Evolutionary conservation across 1,140 invertebrate species (phyloP), one percentile per base, ranked within the genome.

Genomic region (Caerostris darwini): DNA sequence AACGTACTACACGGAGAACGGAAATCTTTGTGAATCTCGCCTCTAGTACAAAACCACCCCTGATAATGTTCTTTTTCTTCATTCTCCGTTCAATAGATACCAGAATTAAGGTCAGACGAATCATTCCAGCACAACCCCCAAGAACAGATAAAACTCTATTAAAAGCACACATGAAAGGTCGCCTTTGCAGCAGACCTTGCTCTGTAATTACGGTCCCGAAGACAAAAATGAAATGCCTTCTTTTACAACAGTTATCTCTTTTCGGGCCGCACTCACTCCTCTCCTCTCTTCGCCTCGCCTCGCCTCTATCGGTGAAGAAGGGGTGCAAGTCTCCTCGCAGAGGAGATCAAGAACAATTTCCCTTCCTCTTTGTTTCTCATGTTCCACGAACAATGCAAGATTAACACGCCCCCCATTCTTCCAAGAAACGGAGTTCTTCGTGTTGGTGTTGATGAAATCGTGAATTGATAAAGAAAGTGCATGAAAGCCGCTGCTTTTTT

Each of bases 221-320:
- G 83, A 85, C 83, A 85, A 85, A 85, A 85, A 85, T 85, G 57
- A 85, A 85, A 85, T 85, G 19, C 83, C 83, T 85, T 58, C 83
- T 85, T 59, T 85, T 85, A 85, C 83, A 85, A 85, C 57, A n/a
- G 56, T 85, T 85, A 85, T 85, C 83, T 85, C 17, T 34, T 7
- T 50, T 77, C 34, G 34, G 34, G 34, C 34, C 34, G 34, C 34
- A 34, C 34, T 34, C 34, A 34, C 34, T 34, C 34, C 34, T 58
- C 10, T 85, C 58, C 34, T 59, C 56, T 19, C 4, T 10, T 6
- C 3, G n/a, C 5, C 34, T 4, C 10, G 5, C 54, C 57, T 58
- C 57, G 7, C 34, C 34, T 34, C 8, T 85, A 14, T 85, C 57
- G 58, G 83, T n/a, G 3, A 56, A 10, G 17, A 58, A 3, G 83